Evolutionary conservation across 2,888 invertebrate species (phyloP), one percentile per base, ranked within the genome.

Genomic region (Epinotia nisella): DNA sequence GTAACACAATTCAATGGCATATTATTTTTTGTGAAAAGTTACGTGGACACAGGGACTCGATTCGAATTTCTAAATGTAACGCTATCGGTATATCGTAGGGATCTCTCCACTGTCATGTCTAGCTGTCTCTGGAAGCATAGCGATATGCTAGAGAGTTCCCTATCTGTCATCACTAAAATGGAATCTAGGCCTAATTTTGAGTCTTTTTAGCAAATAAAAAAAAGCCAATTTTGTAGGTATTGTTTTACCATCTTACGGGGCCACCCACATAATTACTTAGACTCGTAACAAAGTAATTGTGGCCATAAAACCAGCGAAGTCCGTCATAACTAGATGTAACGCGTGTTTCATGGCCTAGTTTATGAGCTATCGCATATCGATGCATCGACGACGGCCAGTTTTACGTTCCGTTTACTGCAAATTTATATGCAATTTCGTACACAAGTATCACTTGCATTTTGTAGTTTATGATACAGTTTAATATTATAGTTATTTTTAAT

Each of bases 341-440:
- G 64, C 70, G 55, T 29, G 7, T 49, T 64, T 62, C 56, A 49
- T 70, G 56, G 70, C 70, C 64, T 58, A 35, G 55, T 61, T 70
- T 61, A 70, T 53, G 55, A 41, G 53, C 41, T 68, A 53, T 64
- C 51, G 60, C 41, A 41, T 55, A 70, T 60, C 61, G 41, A 72
- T 72, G 71, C 71, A 72, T 11, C 55, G 39, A 49, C n/a, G 45
- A 49, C n/a, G 45, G 58, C 21, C 24, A 21, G 58, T 55, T 72
- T 71, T 9, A 71, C 15, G 51, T 29, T n/a, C 53, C 10, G 70
- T 70, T 70, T 70, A 74, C 49, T 68, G 68, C 61, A 68, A 49
- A 58, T 62, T 68, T 68, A 70, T 70, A 70, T 66, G 70, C 65
- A 51, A 60, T 74, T 53, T 70, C 60, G 65, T 17, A 51, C 45